Base-by-base conservation (phyloP, 2,113 vertebrate species). In the Leucoraja erinaceus region DNA sequence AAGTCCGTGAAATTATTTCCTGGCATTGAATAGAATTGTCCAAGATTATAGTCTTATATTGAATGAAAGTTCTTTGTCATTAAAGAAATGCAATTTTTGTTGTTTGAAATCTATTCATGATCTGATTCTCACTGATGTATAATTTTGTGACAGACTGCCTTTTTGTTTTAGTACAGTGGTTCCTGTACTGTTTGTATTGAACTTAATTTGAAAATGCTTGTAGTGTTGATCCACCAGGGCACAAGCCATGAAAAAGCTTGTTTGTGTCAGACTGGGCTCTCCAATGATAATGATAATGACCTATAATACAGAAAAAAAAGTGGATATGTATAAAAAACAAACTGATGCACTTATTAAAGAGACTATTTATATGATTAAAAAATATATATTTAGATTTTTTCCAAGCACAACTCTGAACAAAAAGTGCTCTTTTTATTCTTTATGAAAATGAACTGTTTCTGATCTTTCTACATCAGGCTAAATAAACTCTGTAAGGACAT, bases 401-500 rank as follows among this genome's bases (percentile, higher is more conserved):
- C 96, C 96, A 97, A 97, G 96, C 96, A 97, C 96, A 97, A 96
- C 95, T 95, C 96, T 96, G 96, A 96, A 95, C 95, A 91, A 91
- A 95, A 97, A 97, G 96, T 96, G 96, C 96, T 97, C 96, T 96
- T 97, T 91, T 96, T 96, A 97, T 94, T 95, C 96, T 96, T 96
- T 96, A 96, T 95, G 96, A 96, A 96, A 95, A 96, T 96, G 96
- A 96, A 94, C 95, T 96, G 96, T 96, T 96, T 96, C 97, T 96
- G 96, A 96, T 97, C 96, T 97, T 97, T 97, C 96, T 97, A 97
- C 96, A 96, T 96, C 96, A 96, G 96, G 96, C 96, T 96, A 96
- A 97, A 97, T 97, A 97, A 97, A 97, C 90, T 97, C 96, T 95
- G 96, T 96, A 96, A 97, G 96, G 96, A 97, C 96, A 96, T 97